A percentile compares a stretch with the other conserved stretches of the same genome.
These are phyloP conservation scores for Machaerirhynchus nigripectus DNA, from an alignment of 2,113 vertebrate genomes.

Conservation along the genomic window DNA sequence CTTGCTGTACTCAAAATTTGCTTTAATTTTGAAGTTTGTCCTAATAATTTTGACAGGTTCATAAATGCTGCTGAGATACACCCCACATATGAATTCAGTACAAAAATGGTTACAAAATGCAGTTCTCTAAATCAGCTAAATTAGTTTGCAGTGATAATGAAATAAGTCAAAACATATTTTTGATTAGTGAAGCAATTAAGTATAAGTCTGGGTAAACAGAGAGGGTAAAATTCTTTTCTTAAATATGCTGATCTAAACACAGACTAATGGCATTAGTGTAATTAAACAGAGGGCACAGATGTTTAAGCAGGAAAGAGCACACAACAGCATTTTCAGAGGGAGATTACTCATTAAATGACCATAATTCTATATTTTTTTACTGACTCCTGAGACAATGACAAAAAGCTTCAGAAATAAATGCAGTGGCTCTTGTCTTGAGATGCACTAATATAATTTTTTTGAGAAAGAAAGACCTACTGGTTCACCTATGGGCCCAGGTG, in stretches of 20 bases:
- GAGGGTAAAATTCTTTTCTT: background rate
- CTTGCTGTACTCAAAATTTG: background rate
- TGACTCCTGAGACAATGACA: background rate
- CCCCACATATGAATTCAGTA: background rate
- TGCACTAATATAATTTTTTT: conserved; percentile 54
- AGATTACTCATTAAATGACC: background rate
- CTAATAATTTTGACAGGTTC: background rate
- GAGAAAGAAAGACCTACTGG: conserved; percentile 97
- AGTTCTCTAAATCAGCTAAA: background rate
- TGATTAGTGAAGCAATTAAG: background rate
- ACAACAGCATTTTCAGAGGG: background rate
- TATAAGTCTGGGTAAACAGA: background rate
- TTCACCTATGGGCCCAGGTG: conserved; percentile 97
- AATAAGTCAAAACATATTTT: background rate
- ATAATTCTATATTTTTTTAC: background rate
- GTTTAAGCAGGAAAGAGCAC: background rate
- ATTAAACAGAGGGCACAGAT: background rate
- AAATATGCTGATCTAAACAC: background rate
- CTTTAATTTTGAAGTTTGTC: background rate
- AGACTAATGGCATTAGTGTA: background rate
- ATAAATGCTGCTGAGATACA: background rate
- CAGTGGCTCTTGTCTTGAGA: background rate
- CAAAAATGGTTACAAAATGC: background rate
- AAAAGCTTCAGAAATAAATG: background rate
- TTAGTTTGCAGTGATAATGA: background rate